Conservation (phyloP, 2,113 vertebrate species). For the Cyrtonyx montezumae region DNA sequence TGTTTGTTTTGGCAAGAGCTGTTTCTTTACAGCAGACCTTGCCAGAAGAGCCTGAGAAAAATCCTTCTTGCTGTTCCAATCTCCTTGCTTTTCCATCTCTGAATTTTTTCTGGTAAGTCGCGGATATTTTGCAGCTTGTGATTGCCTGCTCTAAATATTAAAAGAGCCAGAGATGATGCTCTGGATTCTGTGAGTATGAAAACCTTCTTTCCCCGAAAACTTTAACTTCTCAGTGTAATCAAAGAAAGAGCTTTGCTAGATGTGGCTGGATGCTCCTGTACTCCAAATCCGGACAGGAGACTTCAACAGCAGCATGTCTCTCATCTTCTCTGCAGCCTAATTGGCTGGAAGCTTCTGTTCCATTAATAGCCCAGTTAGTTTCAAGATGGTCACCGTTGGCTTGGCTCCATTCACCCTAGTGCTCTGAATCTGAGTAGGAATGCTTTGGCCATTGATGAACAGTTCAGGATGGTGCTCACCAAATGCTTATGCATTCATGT, state of each 20-base stretch:
- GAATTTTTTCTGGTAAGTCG: background rate
- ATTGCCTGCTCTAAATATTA: background rate
- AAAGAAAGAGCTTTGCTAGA: background rate
- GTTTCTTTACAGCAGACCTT: background rate
- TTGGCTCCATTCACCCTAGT: background rate
- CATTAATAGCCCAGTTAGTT: background rate
- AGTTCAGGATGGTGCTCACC: background rate
- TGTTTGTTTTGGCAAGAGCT: background rate
- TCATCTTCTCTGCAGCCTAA: background rate
- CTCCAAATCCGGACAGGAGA: background rate
- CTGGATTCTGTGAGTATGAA: background rate
- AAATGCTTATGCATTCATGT: background rate
- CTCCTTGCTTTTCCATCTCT: background rate
- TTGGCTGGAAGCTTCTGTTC: background rate
- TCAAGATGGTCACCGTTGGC: accelerated
- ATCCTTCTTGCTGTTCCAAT: background rate
- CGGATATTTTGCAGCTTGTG: background rate
- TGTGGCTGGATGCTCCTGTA: background rate
- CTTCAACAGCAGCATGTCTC: accelerated
- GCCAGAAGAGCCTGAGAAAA: background rate
- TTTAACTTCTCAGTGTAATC: background rate
- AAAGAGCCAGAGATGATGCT: background rate
- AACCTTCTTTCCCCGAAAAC: background rate
- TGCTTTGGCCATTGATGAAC: background rate
- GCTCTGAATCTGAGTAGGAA: background rate